These are phyloP conservation scores for Empidonax alnorum DNA, from an alignment of 2,113 vertebrate genomes.

Conservation along the genomic window DNA sequence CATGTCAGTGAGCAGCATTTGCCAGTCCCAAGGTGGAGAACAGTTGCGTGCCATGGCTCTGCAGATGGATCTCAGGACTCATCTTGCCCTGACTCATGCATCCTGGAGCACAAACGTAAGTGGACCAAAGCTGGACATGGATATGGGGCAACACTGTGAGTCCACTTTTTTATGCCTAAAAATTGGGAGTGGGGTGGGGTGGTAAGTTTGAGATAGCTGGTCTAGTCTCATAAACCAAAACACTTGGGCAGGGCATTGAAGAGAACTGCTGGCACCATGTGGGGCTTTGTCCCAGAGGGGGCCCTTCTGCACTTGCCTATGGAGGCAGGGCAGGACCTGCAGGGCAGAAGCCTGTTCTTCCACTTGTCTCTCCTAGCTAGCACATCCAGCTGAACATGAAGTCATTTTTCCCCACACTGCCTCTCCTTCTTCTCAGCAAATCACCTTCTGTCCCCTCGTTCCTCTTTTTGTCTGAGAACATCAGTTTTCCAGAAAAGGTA, in stretches of 20 bases:
- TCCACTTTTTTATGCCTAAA: neutral
- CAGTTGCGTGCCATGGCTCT: fast-evolving
- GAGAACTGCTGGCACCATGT: neutral
- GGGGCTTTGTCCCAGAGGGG: neutral
- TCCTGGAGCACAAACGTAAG: neutral
- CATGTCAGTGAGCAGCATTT: neutral
- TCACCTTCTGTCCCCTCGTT: neutral
- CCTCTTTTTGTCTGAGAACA: neutral
- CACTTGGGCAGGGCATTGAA: neutral
- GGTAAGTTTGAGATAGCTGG: neutral
- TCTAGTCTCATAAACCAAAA: neutral
- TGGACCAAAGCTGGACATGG: fast-evolving
- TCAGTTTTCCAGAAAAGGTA: neutral
- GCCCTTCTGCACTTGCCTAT: fast-evolving
- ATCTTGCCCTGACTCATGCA: neutral
- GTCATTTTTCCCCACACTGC: neutral
- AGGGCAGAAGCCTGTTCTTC: neutral
- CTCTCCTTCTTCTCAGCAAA: neutral
- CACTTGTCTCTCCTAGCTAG: neutral
- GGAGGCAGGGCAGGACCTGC: neutral
- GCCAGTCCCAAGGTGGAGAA: neutral
- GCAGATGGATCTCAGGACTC: neutral
- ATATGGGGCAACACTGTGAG: neutral
- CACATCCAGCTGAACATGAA: neutral
- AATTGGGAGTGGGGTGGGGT: fast-evolving